Evolutionary conservation across 2,113 vertebrate genomes (phyloP).

Genomic region (Lates calcarifer): DNA sequence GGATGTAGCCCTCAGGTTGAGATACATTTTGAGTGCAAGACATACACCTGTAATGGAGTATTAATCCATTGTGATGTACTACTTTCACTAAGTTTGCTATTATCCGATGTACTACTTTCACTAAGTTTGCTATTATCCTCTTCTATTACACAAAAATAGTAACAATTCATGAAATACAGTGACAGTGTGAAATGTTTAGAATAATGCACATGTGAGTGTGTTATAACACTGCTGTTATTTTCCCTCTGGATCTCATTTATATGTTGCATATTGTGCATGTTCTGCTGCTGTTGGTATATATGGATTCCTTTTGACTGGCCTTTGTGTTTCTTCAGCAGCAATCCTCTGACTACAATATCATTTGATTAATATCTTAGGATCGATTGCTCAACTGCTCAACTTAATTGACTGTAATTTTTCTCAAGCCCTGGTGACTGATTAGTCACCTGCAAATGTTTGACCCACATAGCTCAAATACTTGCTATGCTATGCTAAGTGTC

Average conservation of each 20-base stretch:
- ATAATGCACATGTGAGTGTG: neutral
- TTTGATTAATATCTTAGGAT: neutral
- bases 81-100: no score
- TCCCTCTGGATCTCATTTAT: neutral
- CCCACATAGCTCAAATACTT: neutral
- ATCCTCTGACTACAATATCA: neutral
- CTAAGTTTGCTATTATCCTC: no score
- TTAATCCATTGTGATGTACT: no score
- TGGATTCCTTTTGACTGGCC: conserved; percentile 23
- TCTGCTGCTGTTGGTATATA: conserved; percentile 19
- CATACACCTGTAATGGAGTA: no score
- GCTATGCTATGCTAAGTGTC: neutral
- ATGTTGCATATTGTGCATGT: neutral
- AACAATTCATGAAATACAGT: neutral
- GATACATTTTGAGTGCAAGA: no score
- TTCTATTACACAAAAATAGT: no score
- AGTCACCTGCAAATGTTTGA: neutral
- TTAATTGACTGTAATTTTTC: neutral
- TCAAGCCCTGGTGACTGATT: neutral
- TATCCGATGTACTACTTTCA: no score
- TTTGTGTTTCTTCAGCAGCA: conserved; percentile 22
- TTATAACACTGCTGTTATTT: conserved; percentile 1
- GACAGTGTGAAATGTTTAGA: neutral
- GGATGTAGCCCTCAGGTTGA: no score
- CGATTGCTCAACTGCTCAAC: neutral